A percentile compares a stretch with the other conserved stretches of the same genome.
phyloP scores from a whole-genome alignment of 2,797 vertebrate genomes.

The Thripadectes ignobilis region DNA sequence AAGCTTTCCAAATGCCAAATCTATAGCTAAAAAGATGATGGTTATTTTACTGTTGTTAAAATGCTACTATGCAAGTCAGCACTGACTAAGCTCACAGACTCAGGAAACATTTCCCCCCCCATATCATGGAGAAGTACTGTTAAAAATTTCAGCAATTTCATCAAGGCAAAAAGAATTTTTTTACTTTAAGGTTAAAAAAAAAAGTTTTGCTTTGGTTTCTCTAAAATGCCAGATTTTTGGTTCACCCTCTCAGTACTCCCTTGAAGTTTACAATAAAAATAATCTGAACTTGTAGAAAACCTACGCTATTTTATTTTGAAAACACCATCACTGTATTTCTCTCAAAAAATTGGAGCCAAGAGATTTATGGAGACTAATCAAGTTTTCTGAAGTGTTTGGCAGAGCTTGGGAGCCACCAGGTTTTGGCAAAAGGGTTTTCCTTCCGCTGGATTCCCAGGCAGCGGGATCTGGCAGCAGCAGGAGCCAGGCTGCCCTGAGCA shows the following conservation, averaged over 20 bases:
- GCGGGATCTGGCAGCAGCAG: background rate
- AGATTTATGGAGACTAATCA: background rate
- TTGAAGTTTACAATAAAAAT: background rate
- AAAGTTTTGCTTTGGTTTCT: background rate
- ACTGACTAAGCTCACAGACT: background rate
- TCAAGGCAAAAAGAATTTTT: background rate
- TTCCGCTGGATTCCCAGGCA: background rate
- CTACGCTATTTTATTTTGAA: background rate
- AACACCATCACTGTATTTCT: background rate
- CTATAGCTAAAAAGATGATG: conserved; percentile 1
- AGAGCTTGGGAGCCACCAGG: background rate
- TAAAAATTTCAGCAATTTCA: background rate
- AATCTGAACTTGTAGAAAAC: background rate
- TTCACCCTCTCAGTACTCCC: background rate
- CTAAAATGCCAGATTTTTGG: background rate
- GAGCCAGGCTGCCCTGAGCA: background rate
- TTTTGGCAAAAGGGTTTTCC: background rate
- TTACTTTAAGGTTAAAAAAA: background rate
- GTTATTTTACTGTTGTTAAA: conserved; percentile 30
- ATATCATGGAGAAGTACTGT: background rate
- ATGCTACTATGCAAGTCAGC: background rate
- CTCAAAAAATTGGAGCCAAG: background rate
- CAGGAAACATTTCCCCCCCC: background rate
- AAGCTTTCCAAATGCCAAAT: conserved; percentile 40
- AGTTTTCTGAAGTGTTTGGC: background rate